Conservation (phyloP, 2,888 invertebrate species). For the Philhelius pedissequus region DNA sequence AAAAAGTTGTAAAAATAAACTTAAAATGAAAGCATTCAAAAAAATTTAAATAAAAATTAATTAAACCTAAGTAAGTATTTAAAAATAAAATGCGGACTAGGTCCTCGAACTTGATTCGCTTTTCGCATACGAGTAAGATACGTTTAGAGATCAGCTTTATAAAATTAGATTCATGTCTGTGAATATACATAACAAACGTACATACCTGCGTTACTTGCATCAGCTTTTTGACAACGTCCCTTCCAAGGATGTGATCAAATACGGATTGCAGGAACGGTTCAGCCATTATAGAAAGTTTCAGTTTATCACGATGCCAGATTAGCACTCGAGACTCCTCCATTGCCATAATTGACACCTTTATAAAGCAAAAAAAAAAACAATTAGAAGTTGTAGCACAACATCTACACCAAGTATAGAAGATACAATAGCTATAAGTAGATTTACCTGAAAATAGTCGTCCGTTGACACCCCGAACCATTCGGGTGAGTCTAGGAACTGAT, state of each 20-base stretch:
- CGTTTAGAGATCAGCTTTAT: no score
- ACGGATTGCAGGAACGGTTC: conserved; percentile 91
- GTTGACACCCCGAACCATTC: conserved; percentile 94
- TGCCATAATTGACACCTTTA: conserved; percentile 90
- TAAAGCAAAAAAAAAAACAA: conserved; percentile 27
- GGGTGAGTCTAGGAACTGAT: conserved; percentile 93
- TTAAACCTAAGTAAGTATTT: no score
- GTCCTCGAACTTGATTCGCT: no score
- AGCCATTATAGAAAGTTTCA: conserved; percentile 90
- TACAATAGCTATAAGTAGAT: background rate
- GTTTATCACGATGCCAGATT: conserved; percentile 91
- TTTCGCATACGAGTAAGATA: no score
- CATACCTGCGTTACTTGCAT: conserved; percentile 85
- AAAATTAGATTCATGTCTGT: no score
- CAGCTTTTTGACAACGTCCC: conserved; percentile 91
- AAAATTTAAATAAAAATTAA: no score
- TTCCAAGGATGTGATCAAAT: conserved; percentile 91
- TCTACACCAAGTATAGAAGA: no score
- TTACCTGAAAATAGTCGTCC: conserved; percentile 91
- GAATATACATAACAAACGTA: conserved; percentile 26
- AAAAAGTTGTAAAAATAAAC: no score
- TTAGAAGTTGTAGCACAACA: background rate
- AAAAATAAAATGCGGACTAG: no score
- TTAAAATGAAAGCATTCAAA: no score
- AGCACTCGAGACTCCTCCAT: conserved; percentile 91